Evolutionary conservation across 1,140 invertebrate species (phyloP).

Genomic region (Dryas iulia): DNA sequence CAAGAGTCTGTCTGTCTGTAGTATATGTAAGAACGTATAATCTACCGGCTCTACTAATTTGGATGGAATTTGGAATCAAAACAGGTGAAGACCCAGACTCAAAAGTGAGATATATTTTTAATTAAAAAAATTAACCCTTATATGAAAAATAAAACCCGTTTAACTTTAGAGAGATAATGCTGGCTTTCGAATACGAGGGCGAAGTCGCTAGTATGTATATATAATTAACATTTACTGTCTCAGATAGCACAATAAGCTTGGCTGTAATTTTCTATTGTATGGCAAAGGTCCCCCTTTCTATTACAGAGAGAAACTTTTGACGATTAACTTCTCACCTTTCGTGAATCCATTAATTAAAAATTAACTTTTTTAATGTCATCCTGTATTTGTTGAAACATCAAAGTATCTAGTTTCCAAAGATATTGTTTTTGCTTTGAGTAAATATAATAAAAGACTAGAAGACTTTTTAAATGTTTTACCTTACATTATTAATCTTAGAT

Average conservation of each 20-base stretch:
- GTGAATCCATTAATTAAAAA: background rate
- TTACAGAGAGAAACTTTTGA: slow-evolving; percentile 8
- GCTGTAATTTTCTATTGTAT: slow-evolving; percentile 1
- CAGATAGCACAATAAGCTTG: slow-evolving; percentile 6
- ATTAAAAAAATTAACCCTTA: too few species aligned
- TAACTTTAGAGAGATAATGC: too few species aligned
- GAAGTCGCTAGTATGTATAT: background rate
- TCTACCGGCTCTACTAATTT: too few species aligned
- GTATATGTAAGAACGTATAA: too few species aligned
- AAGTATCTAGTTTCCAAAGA: background rate
- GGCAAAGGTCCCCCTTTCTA: slow-evolving; percentile 9
- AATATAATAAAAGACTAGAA: background rate
- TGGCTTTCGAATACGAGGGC: too few species aligned
- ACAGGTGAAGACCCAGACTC: too few species aligned
- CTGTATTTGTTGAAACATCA: background rate
- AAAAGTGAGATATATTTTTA: too few species aligned
- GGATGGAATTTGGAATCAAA: too few species aligned
- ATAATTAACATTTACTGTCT: slow-evolving; percentile 1
- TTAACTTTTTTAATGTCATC: background rate
- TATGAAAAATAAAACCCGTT: too few species aligned
- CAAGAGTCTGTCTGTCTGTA: too few species aligned
- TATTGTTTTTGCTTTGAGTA: background rate
- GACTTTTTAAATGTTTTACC: background rate
- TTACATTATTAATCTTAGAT: too few species aligned
- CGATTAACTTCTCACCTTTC: slow-evolving; percentile 9